Evolutionary conservation across 1,140 invertebrate genomes (phyloP).

Genomic region (Drosophila kikkawai): DNA sequence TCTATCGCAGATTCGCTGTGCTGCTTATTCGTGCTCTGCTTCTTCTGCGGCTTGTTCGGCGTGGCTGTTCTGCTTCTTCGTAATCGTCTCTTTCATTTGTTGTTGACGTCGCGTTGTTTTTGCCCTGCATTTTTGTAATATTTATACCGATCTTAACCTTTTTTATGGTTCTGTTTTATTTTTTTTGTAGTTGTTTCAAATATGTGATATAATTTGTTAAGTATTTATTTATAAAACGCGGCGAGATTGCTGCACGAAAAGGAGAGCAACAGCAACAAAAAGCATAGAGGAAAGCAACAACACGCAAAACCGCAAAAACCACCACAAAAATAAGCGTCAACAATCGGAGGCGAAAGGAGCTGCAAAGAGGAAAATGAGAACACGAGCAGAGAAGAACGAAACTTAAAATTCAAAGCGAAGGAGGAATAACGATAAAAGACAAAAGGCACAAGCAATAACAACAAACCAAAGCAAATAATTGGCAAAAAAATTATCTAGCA

Average conservation of each 20-base stretch:
- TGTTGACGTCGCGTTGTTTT: slow-evolving; percentile 47
- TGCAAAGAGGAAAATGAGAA: slow-evolving; percentile 1
- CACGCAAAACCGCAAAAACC: slow-evolving; percentile 8
- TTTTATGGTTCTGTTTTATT: slow-evolving; percentile 44
- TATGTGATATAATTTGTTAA: slow-evolving; percentile 62
- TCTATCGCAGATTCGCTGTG: not conserved
- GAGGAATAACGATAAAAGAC: slow-evolving; percentile 13
- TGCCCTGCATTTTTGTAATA: slow-evolving; percentile 18
- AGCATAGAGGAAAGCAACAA: slow-evolving; percentile 8
- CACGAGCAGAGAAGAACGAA: not conserved
- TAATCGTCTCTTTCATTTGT: slow-evolving; percentile 32
- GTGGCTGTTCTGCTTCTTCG: slow-evolving; percentile 41
- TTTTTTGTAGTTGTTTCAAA: slow-evolving; percentile 39
- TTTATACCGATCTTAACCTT: slow-evolving; percentile 49
- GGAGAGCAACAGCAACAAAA: slow-evolving; percentile 24
- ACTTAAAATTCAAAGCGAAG: slow-evolving; percentile 8
- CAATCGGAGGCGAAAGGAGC: slow-evolving; percentile 13
- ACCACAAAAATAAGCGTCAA: slow-evolving; percentile 12
- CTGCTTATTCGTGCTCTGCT: slow-evolving; percentile 13
- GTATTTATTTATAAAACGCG: slow-evolving; percentile 59
- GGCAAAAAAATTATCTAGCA: slow-evolving; percentile 1
- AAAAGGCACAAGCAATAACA: slow-evolving; percentile 6
- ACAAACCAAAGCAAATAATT: slow-evolving; percentile 23
- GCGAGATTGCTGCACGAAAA: slow-evolving; percentile 6
- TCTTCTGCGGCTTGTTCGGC: slow-evolving; percentile 17